These are phyloP conservation scores for Epiblema foenella DNA, from an alignment of 2,888 invertebrate genomes.

Conservation along the genomic window DNA sequence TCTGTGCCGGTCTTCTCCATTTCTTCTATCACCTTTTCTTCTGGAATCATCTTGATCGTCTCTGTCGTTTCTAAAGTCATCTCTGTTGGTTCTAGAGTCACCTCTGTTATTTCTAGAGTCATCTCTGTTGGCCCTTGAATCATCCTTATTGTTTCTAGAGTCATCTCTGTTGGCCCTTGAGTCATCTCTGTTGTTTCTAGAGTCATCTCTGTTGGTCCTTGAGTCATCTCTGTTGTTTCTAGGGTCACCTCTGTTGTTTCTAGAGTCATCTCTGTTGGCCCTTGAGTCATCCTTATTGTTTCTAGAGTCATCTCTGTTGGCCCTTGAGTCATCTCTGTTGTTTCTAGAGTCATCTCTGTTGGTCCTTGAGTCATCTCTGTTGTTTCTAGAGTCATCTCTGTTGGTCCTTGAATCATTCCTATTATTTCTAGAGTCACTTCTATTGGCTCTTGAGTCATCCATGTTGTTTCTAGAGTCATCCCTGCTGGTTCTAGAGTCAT, in stretches of 20 bases:
- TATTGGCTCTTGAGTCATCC: conserved; percentile 15
- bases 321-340: conserved; percentile 16
- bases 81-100: conserved; percentile 3
- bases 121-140: too few species aligned
- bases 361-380: not conserved
- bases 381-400: not conserved
- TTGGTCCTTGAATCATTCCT: not conserved
- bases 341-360: not conserved
- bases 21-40: conserved; percentile 36
- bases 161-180: conserved; percentile 13
- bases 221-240: conserved; percentile 12
- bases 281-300: not conserved
- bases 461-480: not conserved
- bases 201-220: too few species aligned
- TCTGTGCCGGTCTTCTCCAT: conserved; percentile 32
- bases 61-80: conserved; percentile 39
- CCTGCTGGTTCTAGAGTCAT: conserved; percentile 7
- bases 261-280: not conserved
- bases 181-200: not conserved
- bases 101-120: not conserved
- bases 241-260: conserved; percentile 10
- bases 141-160: conserved; percentile 8
- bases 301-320: conserved; percentile 2
- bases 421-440: conserved; percentile 9
- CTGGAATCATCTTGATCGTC: conserved; percentile 42